Evolutionary conservation across 2,797 vertebrate species (phyloP).

Genomic region (Danio aesculapii): DNA sequence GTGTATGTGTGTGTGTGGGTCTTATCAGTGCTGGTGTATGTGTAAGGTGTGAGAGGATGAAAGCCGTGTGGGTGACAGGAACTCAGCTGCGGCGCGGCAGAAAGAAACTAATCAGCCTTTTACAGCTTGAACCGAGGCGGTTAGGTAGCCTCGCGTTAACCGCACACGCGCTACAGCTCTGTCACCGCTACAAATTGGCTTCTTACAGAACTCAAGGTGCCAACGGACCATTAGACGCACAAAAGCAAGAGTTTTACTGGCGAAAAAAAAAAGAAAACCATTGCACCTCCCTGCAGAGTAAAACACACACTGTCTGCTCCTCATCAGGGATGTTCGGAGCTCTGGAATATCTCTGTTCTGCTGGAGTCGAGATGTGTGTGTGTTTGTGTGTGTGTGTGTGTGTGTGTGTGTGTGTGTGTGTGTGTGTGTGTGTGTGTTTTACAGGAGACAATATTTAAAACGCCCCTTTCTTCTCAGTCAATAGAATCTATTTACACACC

Average conservation of each 20-base stretch:
- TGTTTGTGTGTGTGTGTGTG: not conserved
- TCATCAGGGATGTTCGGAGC: constrained; percentile 66
- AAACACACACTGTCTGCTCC: constrained; percentile 55
- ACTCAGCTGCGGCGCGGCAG: constrained; percentile 62
- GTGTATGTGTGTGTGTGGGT: constrained; percentile 65
- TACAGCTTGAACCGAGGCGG: constrained; percentile 76
- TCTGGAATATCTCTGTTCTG: constrained; percentile 39
- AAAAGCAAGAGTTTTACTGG: constrained; percentile 71
- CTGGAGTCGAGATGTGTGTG: not conserved
- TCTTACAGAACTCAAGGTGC: constrained; percentile 80
- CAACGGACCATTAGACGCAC: constrained; percentile 80
- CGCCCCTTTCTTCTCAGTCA: not conserved
- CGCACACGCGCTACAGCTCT: constrained; percentile 44
- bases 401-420: not conserved
- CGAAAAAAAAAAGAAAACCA: constrained; percentile 73
- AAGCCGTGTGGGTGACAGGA: constrained; percentile 72
- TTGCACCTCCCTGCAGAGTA: constrained; percentile 39
- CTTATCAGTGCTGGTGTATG: constrained; percentile 71
- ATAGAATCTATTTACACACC: not conserved
- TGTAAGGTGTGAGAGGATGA: constrained; percentile 70
- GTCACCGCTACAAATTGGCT: constrained; percentile 81
- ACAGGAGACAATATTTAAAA: constrained; percentile 20
- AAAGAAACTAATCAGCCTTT: constrained; percentile 80
- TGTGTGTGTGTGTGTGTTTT: not conserved
- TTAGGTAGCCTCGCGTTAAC: constrained; percentile 56